Evolutionary conservation across 2,888 invertebrate species (phyloP).

Genomic region (Andrena camellia): DNA sequence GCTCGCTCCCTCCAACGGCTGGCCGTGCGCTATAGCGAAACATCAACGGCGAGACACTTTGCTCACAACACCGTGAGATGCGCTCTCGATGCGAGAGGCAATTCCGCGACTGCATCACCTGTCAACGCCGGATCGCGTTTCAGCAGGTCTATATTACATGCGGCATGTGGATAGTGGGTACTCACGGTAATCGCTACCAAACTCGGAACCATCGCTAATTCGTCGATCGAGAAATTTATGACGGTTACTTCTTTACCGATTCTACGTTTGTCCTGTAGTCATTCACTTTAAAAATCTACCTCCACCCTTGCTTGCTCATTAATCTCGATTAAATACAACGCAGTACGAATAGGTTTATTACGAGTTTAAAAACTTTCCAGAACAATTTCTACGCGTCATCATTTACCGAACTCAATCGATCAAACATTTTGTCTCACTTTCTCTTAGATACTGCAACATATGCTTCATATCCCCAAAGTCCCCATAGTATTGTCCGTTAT

Average conservation of each 20-base stretch:
- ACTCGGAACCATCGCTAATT: slow-evolving; percentile 36
- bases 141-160: slow-evolving; percentile 77
- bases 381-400: too few relatives aligned
- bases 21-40: slow-evolving; percentile 37
- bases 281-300: too few relatives aligned
- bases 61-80: slow-evolving; percentile 69
- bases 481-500: too few relatives aligned
- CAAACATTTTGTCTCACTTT: too few relatives aligned
- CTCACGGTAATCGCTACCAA: slow-evolving; percentile 45
- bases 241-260: slow-evolving; percentile 5
- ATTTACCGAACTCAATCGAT: too few relatives aligned
- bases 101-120: slow-evolving; percentile 81
- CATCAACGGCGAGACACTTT: slow-evolving; percentile 71
- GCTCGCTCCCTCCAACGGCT: slow-evolving; percentile 12
- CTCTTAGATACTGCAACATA: too few relatives aligned
- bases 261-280: neutral
- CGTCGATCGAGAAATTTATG: slow-evolving; percentile 43
- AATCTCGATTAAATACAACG: too few relatives aligned
- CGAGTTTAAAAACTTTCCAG: too few relatives aligned
- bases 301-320: too few relatives aligned
- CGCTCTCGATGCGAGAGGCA: slow-evolving; percentile 66
- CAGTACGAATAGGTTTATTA: too few relatives aligned
- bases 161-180: slow-evolving; percentile 41
- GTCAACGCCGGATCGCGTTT: slow-evolving; percentile 77
- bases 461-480: too few relatives aligned